phyloP scores from a whole-genome alignment of 35 echinoderm and acorn worm species.

The Ophiothrix spiculata region DNA sequence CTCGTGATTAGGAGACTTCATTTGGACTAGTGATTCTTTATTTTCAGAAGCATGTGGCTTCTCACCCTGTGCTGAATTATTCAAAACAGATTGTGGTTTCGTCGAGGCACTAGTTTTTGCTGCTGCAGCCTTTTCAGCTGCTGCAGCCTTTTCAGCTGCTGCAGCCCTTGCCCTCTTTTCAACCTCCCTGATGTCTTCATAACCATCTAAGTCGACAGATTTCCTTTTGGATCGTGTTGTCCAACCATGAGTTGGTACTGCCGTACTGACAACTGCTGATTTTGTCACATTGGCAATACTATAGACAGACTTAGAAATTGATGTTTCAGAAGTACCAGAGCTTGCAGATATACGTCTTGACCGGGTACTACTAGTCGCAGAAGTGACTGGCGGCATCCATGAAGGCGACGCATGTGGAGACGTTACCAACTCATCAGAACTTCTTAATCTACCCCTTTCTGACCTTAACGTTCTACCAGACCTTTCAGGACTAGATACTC shows the following conservation, averaged over 20 bases:
- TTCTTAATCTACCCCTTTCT: constrained; percentile 1
- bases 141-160: not conserved
- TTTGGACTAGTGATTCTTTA: not conserved
- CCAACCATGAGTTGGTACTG: not conserved
- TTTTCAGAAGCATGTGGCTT: no score
- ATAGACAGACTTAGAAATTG: no score
- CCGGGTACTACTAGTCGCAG: no score
- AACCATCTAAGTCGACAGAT: not conserved
- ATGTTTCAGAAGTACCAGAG: not conserved
- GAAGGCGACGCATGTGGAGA: not conserved
- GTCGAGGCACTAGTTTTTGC: not conserved
- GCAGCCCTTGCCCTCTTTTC: not conserved
- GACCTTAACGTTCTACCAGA: not conserved
- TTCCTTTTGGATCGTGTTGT: not conserved
- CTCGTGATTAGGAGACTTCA: not conserved
- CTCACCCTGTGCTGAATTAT: no score
- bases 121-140: not conserved
- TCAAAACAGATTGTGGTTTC: no score
- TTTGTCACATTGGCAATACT: no score
- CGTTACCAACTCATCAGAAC: not conserved
- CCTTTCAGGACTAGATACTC: not conserved
- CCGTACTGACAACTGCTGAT: no score
- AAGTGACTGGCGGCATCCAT: no score
- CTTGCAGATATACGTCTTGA: not conserved
- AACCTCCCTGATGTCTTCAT: not conserved